Conservation (phyloP, 2,888 invertebrate genomes). For the Parnassius mnemosyne region DNA sequence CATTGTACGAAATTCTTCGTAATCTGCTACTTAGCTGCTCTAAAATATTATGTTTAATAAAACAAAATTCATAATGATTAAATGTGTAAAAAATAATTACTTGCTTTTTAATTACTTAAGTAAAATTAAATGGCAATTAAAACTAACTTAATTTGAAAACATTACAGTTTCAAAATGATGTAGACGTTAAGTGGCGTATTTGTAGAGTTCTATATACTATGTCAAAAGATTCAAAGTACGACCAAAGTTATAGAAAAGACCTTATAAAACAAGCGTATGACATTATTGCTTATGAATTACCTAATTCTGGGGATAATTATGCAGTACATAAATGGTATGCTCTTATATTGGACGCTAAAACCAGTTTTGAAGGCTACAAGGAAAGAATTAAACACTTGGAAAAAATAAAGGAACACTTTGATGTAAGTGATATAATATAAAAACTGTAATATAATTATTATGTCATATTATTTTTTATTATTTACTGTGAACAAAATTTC, state of each 20-base stretch:
- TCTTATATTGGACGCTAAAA: slow-evolving; percentile 87
- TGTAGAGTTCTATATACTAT: slow-evolving; percentile 89
- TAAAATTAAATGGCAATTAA: too few species aligned
- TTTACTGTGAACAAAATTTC: slow-evolving; percentile 36
- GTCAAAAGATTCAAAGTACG: slow-evolving; percentile 81
- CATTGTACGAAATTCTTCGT: too few species aligned
- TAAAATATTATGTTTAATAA: too few species aligned
- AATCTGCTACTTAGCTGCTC: too few species aligned
- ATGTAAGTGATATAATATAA: slow-evolving; percentile 67
- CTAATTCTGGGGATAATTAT: slow-evolving; percentile 72
- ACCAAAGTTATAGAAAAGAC: slow-evolving; percentile 79
- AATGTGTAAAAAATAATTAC: too few species aligned
- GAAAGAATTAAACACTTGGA: slow-evolving; percentile 86
- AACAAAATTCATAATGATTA: too few species aligned
- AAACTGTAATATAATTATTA: not conserved
- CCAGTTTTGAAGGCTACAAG: slow-evolving; percentile 87
- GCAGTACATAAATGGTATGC: slow-evolving; percentile 84
- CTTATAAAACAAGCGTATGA: slow-evolving; percentile 85
- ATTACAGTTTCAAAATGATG: slow-evolving; percentile 37
- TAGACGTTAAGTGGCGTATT: slow-evolving; percentile 91
- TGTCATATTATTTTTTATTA: not conserved
- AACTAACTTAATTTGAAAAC: too few species aligned
- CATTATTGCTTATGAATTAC: slow-evolving; percentile 82
- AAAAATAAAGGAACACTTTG: slow-evolving; percentile 88
- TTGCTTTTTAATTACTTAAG: too few species aligned